Evolutionary conservation across 2,797 vertebrate genomes (phyloP).

Genomic region (Champsocephalus gunnari): DNA sequence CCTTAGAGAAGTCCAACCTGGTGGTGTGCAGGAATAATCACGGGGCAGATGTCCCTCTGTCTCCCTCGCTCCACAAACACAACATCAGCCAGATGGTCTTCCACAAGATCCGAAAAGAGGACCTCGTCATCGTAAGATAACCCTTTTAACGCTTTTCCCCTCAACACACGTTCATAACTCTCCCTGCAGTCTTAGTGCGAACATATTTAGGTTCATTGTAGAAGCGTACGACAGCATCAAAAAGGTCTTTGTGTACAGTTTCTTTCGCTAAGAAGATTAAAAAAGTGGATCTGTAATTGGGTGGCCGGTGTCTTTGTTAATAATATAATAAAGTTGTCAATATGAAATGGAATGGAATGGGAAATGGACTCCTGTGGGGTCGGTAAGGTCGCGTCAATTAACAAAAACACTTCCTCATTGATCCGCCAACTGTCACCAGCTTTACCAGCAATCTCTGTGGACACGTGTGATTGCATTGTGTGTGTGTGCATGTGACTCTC

Average conservation of each 20-base stretch:
- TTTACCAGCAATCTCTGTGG: not conserved
- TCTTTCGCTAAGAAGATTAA: not conserved
- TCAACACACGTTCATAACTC: not conserved
- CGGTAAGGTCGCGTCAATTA: not conserved
- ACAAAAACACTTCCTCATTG: constrained; percentile 11
- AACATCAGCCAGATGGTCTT: constrained; percentile 98
- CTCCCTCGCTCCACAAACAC: constrained; percentile 89
- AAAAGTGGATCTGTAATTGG: not conserved
- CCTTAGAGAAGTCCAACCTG: constrained; percentile 95
- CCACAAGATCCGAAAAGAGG: constrained; percentile 97
- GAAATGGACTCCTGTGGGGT: constrained; percentile 4
- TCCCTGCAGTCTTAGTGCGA: not conserved
- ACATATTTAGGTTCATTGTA: not conserved
- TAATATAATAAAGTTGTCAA: not conserved
- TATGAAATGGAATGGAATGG: not conserved
- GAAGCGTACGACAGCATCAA: not conserved
- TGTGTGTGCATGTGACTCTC: not conserved
- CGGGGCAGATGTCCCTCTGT: constrained; percentile 85
- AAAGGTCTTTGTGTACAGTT: not conserved
- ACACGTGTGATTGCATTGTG: not conserved
- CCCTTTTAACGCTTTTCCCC: not conserved
- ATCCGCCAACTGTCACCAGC: constrained; percentile 3
- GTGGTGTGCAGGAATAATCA: constrained; percentile 92
- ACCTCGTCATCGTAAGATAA: constrained; percentile 90
- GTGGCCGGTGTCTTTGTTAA: not conserved